Base-by-base conservation (phyloP, 2,888 invertebrate genomes). In the Pelosia muscerda region DNA sequence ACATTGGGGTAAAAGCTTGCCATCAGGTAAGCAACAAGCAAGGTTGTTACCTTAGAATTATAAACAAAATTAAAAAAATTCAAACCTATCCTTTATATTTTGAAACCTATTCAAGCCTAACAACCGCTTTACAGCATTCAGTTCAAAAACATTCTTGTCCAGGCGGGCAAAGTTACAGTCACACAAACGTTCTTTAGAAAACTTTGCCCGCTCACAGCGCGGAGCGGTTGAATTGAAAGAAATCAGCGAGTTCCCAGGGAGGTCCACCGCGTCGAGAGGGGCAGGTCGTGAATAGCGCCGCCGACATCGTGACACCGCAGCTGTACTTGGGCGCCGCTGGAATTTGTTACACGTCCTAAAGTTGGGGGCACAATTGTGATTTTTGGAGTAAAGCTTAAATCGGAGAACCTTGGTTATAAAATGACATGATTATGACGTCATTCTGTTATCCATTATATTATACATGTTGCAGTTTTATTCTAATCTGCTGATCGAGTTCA, bases 161-260 rank as follows among this genome's bases (percentile, higher is more conserved):
- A 69, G 69, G 63, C 60, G 58, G 55, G 63, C 63, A 63, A 66
- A 71, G 61, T 72, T 56, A 13, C 61, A 25, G 31, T 19, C 63
- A 62, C 66, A 69, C 57, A 72, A 77, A 71, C 67, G 61, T 59
- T 69, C 72, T 77, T 65, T 74, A 81, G 59, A 74, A 78, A 76
- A 76, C 65, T 71, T 71, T 15, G 66, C 58, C 59, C 60, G 54
- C 38, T 22, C 56, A 57, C 38, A 63, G 38, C 58, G 58, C 26
- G 19, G 55, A 49, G 63, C 62, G 31, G 54, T 57, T 61, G 72
- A 68, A 73, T 72, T 81, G 69, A 81, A 79, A 81, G 79, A 81
- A 79, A 74, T 79, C 77, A 71, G 53, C 58, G 63, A 61, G 66
- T 67, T 74, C 54, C 61, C 65, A 49, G 63, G 57, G 58, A 63